These are phyloP conservation scores for Poliocrania exsul DNA, from an alignment of 2,797 vertebrate genomes.

Conservation along the genomic window DNA sequence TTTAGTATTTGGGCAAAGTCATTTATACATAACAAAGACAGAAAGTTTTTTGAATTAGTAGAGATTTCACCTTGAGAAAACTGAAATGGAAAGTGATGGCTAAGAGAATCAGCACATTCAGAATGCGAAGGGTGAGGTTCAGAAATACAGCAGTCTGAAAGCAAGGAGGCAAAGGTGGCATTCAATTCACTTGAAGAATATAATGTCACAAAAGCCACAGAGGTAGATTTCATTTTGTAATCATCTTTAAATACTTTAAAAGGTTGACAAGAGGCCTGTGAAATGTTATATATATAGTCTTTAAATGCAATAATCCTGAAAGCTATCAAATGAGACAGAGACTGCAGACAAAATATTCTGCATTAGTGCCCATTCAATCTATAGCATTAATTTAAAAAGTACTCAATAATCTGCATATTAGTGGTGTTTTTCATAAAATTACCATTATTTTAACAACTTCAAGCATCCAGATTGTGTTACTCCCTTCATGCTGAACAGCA, in stretches of 20 bases:
- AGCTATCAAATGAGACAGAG: neutral
- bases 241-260: neutral
- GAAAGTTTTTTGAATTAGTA: neutral
- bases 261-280: neutral
- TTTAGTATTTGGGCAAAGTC: neutral
- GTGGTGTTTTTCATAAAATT: neutral
- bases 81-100: neutral
- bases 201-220: neutral
- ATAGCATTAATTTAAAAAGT: neutral
- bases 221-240: neutral
- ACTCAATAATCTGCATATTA: neutral
- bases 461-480: neutral
- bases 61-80: neutral
- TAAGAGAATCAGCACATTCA: neutral
- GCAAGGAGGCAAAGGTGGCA: neutral
- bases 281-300: neutral
- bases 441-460: neutral
- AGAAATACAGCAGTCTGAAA: neutral
- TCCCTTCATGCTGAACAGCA: neutral
- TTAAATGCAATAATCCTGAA: neutral
- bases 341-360: neutral
- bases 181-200: neutral
- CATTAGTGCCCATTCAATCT: neutral
- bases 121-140: neutral
- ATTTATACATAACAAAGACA: neutral